Conservation (phyloP, 1,140 invertebrate species). For the Bombus pascuorum region DNA sequence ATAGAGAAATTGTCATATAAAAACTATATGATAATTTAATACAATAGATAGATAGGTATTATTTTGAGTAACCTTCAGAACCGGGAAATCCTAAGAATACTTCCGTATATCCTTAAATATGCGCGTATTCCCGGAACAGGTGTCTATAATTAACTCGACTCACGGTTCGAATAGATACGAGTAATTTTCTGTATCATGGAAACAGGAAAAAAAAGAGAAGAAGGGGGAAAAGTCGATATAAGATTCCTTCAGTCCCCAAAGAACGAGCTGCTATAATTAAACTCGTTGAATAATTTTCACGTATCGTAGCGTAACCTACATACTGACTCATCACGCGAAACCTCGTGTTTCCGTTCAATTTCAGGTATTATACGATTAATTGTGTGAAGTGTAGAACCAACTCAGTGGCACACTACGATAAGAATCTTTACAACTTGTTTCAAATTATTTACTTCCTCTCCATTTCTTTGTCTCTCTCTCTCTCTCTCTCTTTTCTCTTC, state of each 20-base stretch:
- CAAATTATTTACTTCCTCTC: neutral
- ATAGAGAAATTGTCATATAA: too few species aligned
- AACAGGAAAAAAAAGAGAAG: neutral
- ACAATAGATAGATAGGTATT: too few species aligned
- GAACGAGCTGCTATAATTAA: neutral
- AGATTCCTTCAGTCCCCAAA: neutral
- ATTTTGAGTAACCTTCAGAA: too few species aligned
- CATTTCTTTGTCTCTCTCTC: neutral
- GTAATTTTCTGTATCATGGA: neutral
- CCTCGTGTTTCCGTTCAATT: neutral
- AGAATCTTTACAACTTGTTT: neutral
- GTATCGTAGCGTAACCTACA: neutral
- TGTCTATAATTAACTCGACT: slow-evolving; percentile 14
- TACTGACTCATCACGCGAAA: neutral
- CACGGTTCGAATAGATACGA: neutral
- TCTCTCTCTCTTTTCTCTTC: too few species aligned
- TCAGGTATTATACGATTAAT: neutral
- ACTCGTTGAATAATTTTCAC: neutral
- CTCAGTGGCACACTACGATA: too few species aligned
- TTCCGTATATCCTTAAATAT: too few species aligned
- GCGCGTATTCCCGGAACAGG: neutral
- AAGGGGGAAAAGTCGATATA: neutral
- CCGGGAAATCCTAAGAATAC: too few species aligned
- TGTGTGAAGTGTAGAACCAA: neutral
- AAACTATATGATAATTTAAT: neutral